Evolutionary conservation across 2,113 vertebrate genomes (phyloP), one percentile per base, ranked within the genome.

Genomic region (Myotis lucifugus): DNA sequence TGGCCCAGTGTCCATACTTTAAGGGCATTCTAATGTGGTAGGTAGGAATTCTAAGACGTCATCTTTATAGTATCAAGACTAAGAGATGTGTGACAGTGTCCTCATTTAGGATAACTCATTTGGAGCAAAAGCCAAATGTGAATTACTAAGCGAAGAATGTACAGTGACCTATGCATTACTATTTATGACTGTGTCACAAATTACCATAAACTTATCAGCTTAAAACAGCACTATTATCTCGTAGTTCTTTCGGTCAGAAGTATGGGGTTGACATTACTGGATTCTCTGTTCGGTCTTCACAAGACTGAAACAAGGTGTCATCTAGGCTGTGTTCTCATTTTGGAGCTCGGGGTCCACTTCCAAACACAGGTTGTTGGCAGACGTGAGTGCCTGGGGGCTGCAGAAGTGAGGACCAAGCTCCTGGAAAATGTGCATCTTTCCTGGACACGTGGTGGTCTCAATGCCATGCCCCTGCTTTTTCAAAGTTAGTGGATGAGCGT

Each of bases 341-440:
- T 32, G 19, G 66, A 64, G 2, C 27, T 85, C 6, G 32, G 37
- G 8, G 4, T 66, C 8, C 15, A 34, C 4, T 12, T 50, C 9
- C 0, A 66, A 46, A 6, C 1, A 77, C 15, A 70, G 7, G 5
- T 17, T 32, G 2, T 29, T 70, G 32, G 29, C 0, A 56, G 7
- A 64, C 29, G 21, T 61, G 17, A 46, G 5, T 17, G 25, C 23
- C 3, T 46, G 25, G 13, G 10, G 8, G 13, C 4, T 67, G 1
- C 21, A 61, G 40, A 13, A 67, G 34, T 54, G 46, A 64, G 18
- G 8, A 17, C 10, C 66, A 4, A 46, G 48, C 10, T 52, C 37
- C 37, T 32, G 34, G 10, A 86, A 46, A 37, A 19, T 46, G 7
- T 0, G 14, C n/a, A 11, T 66, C 17, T 23, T 29, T 61, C 37